Conservation (phyloP, 2,888 invertebrate genomes). For the Drosophila paramelanica region DNA sequence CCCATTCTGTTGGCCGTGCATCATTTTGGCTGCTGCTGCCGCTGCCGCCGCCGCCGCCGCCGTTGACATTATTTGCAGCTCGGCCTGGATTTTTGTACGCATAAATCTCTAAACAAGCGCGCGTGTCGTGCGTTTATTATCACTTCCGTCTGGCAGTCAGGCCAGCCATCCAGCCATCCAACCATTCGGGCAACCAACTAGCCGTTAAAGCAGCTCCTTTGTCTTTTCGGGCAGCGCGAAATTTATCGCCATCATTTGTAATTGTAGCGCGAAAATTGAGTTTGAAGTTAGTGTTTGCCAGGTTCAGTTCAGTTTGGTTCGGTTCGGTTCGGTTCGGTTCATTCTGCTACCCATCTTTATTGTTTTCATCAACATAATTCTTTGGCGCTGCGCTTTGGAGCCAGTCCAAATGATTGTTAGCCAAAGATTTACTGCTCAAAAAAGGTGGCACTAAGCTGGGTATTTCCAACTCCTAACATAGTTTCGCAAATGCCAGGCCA, state of each 20-base stretch:
- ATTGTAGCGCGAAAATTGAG: slow-evolving; percentile 80
- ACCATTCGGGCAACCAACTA: slow-evolving; percentile 23
- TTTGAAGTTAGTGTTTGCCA: slow-evolving; percentile 68
- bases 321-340: slow-evolving; percentile 15
- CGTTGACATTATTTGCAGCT: slow-evolving; percentile 74
- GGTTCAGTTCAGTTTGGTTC: slow-evolving; percentile 7
- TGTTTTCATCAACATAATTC: slow-evolving; percentile 79
- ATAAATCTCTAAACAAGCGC: slow-evolving; percentile 79
- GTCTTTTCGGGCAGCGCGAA: slow-evolving; percentile 64
- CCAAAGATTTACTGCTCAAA: slow-evolving; percentile 67
- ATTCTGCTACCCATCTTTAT: slow-evolving; percentile 56
- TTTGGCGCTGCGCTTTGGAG: slow-evolving; percentile 71
- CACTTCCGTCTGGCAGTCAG: slow-evolving; percentile 64
- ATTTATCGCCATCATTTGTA: slow-evolving; percentile 83
- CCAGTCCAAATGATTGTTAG: slow-evolving; percentile 75
- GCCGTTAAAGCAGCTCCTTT: slow-evolving; percentile 58
- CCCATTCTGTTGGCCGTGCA: slow-evolving; percentile 59
- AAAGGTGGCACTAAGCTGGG: slow-evolving; percentile 72
- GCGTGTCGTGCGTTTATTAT: slow-evolving; percentile 79
- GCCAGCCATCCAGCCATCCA: slow-evolving; percentile 12
- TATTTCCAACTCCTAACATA: slow-evolving; percentile 55
- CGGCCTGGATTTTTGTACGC: slow-evolving; percentile 68
- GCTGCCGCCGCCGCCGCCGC: slow-evolving; percentile 42
- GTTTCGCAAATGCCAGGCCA: slow-evolving; percentile 56
- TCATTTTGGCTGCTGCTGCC: slow-evolving; percentile 66